Evolutionary conservation across 2,113 vertebrate species (phyloP).

Genomic region (Leptobrachium ailaonicum): DNA sequence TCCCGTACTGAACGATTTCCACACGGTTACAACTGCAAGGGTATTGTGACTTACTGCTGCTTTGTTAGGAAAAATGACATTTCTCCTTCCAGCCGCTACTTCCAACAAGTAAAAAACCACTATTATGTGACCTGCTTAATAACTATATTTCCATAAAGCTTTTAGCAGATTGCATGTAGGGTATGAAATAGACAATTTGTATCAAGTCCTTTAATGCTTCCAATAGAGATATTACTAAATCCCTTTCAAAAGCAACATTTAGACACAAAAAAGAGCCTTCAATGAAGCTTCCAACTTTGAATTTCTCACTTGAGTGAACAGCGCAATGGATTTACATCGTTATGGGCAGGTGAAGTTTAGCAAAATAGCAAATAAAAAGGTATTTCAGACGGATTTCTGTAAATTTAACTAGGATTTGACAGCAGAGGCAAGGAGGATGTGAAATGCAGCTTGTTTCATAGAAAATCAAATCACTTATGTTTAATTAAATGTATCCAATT

Average conservation of each 20-base stretch:
- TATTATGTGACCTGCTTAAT: conserved; percentile 32
- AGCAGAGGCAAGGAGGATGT: too few species aligned
- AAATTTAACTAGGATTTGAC: not conserved
- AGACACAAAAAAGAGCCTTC: conserved; percentile 34
- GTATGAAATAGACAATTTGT: conserved; percentile 43
- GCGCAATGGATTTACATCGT: conserved; percentile 28
- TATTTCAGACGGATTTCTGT: not conserved
- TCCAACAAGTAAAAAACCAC: conserved; percentile 3
- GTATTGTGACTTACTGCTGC: conserved; percentile 2
- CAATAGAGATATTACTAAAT: conserved; percentile 42
- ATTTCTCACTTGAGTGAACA: conserved; percentile 33
- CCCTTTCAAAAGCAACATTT: conserved; percentile 31
- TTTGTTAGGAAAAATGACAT: conserved; percentile 41
- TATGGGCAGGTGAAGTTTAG: conserved; percentile 26
- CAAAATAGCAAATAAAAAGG: conserved; percentile 6
- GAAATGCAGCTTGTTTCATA: too few species aligned
- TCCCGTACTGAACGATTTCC: too few species aligned
- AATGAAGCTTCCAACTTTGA: conserved; percentile 16
- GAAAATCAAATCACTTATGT: too few species aligned
- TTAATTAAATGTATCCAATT: too few species aligned
- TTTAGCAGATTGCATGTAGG: conserved; percentile 33
- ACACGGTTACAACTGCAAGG: too few species aligned
- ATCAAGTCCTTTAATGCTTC: conserved; percentile 35
- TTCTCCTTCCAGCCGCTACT: conserved; percentile 16
- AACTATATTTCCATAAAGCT: conserved; percentile 45